Percentiles rank a stretch among this genome's conserved stretches.
These are phyloP conservation scores for Ormyrus labotus DNA, from an alignment of 2,888 invertebrate genomes.

Conservation along the genomic window DNA sequence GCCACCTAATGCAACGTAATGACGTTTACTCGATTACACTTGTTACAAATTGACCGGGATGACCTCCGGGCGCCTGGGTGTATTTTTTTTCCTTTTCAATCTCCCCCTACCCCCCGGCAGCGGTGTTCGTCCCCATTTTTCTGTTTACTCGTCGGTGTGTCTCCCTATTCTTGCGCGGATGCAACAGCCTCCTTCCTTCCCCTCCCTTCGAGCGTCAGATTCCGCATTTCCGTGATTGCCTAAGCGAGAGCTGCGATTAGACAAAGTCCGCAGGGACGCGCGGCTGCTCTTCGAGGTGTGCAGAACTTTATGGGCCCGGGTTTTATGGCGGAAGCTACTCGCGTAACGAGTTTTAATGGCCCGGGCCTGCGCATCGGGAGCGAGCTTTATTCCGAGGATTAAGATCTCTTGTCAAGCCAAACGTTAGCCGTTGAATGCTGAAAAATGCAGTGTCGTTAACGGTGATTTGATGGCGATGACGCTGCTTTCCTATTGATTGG, in stretches of 20 bases:
- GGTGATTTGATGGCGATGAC: neutral
- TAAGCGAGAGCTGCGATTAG: neutral
- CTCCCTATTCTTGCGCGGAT: neutral
- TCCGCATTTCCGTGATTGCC: constrained; percentile 47
- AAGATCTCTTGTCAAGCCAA: neutral
- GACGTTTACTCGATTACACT: constrained; percentile 54
- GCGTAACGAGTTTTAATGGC: constrained; percentile 40
- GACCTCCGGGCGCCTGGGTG: neutral
- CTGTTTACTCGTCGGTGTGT: too few relatives aligned
- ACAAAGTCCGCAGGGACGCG: constrained; percentile 14
- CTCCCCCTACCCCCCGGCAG: neutral
- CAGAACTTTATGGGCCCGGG: constrained; percentile 20
- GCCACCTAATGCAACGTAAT: constrained; percentile 39
- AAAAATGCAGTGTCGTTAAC: constrained; percentile 29
- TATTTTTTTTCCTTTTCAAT: constrained; percentile 31
- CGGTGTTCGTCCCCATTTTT: neutral
- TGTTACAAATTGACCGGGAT: constrained; percentile 52
- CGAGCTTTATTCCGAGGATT: constrained; percentile 37
- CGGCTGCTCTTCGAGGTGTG: neutral
- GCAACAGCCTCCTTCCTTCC: neutral
- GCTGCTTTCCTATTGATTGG: constrained; percentile 2
- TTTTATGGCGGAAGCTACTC: constrained; percentile 21
- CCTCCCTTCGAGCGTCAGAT: neutral
- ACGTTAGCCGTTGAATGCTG: constrained; percentile 1
- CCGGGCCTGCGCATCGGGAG: constrained; percentile 30